Percentiles rank a stretch among this genome's conserved stretches.
These are phyloP conservation scores for Chelmon rostratus DNA, from an alignment of 2,797 vertebrate genomes.

Conservation along the genomic window DNA sequence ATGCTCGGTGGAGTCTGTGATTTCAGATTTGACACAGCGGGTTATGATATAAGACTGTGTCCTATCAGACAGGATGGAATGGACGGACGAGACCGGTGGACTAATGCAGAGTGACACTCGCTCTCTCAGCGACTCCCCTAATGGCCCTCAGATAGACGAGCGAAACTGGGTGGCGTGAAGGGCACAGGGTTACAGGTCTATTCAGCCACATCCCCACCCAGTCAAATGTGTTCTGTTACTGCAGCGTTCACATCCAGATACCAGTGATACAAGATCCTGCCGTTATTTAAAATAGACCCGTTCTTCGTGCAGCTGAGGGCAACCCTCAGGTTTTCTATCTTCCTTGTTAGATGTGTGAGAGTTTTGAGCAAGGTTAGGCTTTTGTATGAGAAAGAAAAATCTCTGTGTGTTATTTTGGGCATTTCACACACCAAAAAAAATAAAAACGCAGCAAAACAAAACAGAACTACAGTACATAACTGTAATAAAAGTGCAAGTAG, in stretches of 20 bases:
- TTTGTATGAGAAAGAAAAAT: conserved; percentile 27
- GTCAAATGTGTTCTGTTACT: conserved; percentile 39
- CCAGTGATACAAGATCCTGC: background rate
- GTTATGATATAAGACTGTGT: conserved; percentile 68
- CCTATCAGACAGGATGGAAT: conserved; percentile 65
- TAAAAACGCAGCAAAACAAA: conserved; percentile 19
- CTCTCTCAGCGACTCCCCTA: conserved; percentile 76
- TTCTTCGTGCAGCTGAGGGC: background rate
- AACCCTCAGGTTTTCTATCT: conserved; percentile 29
- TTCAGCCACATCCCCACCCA: conserved; percentile 42
- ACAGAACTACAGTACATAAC: conserved; percentile 62
- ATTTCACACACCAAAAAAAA: background rate
- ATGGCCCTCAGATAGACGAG: conserved; percentile 68
- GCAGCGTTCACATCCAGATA: conserved; percentile 20
- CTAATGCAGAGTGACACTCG: conserved; percentile 79
- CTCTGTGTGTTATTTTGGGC: conserved; percentile 38
- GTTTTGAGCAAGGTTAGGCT: conserved; percentile 1
- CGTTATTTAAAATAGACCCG: conserved; percentile 22
- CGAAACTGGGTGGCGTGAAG: conserved; percentile 68
- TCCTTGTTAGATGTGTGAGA: conserved; percentile 7
- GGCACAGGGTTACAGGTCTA: conserved; percentile 61
- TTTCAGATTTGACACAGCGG: conserved; percentile 66
- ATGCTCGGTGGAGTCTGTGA: conserved; percentile 46
- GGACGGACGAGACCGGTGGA: conserved; percentile 50
- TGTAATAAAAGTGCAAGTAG: conserved; percentile 80